A percentile compares a stretch with the other conserved stretches of the same genome.
These are phyloP conservation scores for Cryptocephalus primarius DNA, from an alignment of 2,888 invertebrate genomes.

Conservation along the genomic window DNA sequence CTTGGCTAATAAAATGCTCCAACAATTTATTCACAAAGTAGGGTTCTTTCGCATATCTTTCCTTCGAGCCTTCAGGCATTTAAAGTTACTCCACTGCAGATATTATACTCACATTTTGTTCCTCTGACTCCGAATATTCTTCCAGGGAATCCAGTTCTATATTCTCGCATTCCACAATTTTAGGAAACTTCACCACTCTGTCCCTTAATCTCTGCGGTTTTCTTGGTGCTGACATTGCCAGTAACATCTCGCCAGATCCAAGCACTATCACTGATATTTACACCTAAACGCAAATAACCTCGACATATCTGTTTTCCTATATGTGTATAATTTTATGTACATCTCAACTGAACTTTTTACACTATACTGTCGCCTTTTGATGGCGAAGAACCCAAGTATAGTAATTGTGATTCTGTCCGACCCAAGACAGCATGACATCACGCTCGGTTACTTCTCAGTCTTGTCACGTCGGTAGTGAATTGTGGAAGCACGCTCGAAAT, in stretches of 20 bases:
- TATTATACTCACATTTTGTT: constrained; percentile 5
- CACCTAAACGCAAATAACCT: not conserved
- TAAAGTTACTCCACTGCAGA: too few species aligned
- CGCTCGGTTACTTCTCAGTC: constrained; percentile 33
- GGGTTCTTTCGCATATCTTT: too few species aligned
- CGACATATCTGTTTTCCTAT: not conserved
- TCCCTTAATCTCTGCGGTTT: constrained; percentile 27
- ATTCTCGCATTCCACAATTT: constrained; percentile 24
- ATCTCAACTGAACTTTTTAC: constrained; percentile 7
- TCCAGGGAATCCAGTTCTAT: constrained; percentile 37
- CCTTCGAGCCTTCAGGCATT: too few species aligned
- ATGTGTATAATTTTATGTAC: constrained; percentile 1
- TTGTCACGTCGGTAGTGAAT: constrained; percentile 17
- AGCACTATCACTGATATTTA: not conserved
- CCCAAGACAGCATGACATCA: constrained; percentile 36
- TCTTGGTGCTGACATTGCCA: constrained; percentile 24
- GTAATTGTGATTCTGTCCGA: constrained; percentile 34
- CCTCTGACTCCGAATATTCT: constrained; percentile 12
- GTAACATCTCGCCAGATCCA: constrained; percentile 19
- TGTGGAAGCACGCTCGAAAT: constrained; percentile 20
- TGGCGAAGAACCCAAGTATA: constrained; percentile 9
- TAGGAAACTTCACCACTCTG: constrained; percentile 21
- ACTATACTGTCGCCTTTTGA: constrained; percentile 9
- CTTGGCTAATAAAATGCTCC: too few species aligned
- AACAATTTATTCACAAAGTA: too few species aligned